Percentiles rank a stretch among this genome's conserved stretches.
Conservation (phyloP, 2,113 vertebrate species). For the Chascanopsetta lugubris region DNA sequence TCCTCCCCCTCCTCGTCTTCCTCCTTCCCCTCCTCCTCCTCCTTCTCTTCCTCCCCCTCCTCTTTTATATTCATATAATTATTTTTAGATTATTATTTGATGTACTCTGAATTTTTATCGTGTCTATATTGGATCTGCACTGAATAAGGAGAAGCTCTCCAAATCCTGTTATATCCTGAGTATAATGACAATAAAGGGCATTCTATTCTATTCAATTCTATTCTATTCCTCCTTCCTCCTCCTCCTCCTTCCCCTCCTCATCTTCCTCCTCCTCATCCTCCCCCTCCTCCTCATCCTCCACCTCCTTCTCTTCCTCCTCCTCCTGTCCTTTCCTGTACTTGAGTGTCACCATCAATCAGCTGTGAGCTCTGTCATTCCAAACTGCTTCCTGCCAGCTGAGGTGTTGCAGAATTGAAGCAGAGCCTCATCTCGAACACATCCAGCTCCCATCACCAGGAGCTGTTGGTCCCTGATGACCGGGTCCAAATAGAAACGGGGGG, state of each 20-base stretch:
- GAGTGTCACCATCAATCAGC: constrained; percentile 24
- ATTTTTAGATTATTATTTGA: too few species aligned
- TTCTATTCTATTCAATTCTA: too few species aligned
- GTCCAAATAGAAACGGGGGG: background rate
- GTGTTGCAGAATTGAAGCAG: constrained; percentile 17
- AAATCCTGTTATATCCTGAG: too few species aligned
- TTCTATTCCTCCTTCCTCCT: too few species aligned
- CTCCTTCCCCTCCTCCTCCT: background rate
- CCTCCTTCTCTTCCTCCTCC: background rate
- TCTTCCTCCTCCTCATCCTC: background rate
- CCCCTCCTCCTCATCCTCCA: too few species aligned
- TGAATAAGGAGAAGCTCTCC: too few species aligned
- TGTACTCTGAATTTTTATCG: too few species aligned
- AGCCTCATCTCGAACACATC: background rate
- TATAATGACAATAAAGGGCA: too few species aligned
- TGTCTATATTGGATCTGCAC: too few species aligned
- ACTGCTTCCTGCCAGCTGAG: constrained; percentile 1
- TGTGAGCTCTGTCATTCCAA: background rate
- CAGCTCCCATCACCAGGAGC: background rate
- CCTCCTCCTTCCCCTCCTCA: background rate
- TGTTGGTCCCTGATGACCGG: background rate
- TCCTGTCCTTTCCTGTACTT: background rate
- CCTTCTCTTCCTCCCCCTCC: background rate
- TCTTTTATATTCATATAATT: too few species aligned
- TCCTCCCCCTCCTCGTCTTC: background rate